phyloP scores from a whole-genome alignment of 1,140 invertebrate species.

The Chelonus insularis region DNA sequence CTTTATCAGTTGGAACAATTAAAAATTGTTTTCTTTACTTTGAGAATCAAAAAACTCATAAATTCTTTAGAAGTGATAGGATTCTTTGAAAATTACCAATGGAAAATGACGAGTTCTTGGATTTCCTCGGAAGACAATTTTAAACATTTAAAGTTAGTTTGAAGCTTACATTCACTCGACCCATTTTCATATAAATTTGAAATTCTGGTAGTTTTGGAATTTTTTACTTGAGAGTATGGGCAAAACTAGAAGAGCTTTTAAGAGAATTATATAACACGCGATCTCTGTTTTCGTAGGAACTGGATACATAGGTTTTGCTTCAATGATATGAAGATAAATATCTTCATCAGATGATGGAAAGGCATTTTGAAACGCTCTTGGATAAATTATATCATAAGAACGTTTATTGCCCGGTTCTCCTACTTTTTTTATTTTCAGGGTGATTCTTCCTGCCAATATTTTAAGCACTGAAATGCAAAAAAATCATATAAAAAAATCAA shows the following conservation, averaged over 20 bases:
- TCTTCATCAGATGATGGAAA: slow-evolving; percentile 44
- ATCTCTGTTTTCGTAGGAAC: slow-evolving; percentile 44
- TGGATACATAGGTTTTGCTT: slow-evolving; percentile 61
- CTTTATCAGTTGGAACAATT: slow-evolving; percentile 68
- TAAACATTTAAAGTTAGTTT: slow-evolving; percentile 59
- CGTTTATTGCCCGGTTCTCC: too few species aligned
- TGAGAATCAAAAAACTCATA: slow-evolving; percentile 71
- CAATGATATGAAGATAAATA: slow-evolving; percentile 65
- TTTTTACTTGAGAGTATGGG: slow-evolving; percentile 64
- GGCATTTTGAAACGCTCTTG: slow-evolving; percentile 51
- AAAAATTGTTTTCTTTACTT: slow-evolving; percentile 71
- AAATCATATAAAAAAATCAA: too few species aligned
- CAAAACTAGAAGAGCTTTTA: slow-evolving; percentile 54
- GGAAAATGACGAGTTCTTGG: slow-evolving; percentile 63
- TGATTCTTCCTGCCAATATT: too few species aligned
- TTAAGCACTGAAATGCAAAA: too few species aligned
- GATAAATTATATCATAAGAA: slow-evolving; percentile 35
- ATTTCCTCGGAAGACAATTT: slow-evolving; percentile 62
- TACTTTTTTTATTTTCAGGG: too few species aligned
- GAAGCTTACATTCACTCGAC: slow-evolving; percentile 73
- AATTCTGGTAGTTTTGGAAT: slow-evolving; percentile 74
- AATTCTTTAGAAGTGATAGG: slow-evolving; percentile 75
- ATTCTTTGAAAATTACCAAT: slow-evolving; percentile 71
- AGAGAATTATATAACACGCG: slow-evolving; percentile 49
- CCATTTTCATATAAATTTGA: slow-evolving; percentile 83